Conservation (phyloP, 2,888 invertebrate genomes). For the Thelaira solivaga region DNA sequence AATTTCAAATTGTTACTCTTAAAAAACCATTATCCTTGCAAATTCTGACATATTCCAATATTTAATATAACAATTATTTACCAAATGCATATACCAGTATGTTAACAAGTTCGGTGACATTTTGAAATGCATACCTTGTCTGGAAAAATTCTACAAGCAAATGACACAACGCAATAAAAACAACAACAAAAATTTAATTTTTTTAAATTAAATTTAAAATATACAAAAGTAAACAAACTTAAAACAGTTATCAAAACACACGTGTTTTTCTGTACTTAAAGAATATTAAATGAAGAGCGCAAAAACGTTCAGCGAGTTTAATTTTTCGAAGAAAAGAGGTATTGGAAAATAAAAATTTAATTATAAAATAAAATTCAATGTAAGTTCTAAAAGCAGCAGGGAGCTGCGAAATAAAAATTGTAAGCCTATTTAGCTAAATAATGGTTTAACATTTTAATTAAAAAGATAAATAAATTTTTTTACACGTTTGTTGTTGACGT, state of each 20-base stretch:
- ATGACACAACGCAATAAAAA: conserved; percentile 32
- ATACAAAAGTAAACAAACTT: conserved; percentile 30
- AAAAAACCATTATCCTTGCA: too few species aligned
- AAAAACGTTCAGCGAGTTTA: conserved; percentile 1
- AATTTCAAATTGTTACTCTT: too few species aligned
- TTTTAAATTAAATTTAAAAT: not conserved
- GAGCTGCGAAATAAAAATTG: too few species aligned
- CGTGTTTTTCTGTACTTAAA: conserved; percentile 14
- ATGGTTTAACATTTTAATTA: too few species aligned
- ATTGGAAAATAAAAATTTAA: not conserved
- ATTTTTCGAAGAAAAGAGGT: not conserved
- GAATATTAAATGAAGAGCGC: conserved; percentile 8
- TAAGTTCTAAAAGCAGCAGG: too few species aligned
- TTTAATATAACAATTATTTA: too few species aligned
- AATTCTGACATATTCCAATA: too few species aligned
- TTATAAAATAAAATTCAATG: too few species aligned
- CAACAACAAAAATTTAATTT: not conserved
- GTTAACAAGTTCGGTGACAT: conserved; percentile 45
- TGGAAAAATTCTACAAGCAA: conserved; percentile 18
- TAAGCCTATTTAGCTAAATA: too few species aligned
- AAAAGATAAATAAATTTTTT: too few species aligned
- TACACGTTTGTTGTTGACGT: too few species aligned
- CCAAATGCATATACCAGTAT: too few species aligned
- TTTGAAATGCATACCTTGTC: conserved; percentile 15
- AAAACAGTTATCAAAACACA: conserved; percentile 27